Evolutionary conservation across 2,888 invertebrate species (phyloP), one percentile per base, ranked within the genome.

Genomic region (Trichopria drosophilae): DNA sequence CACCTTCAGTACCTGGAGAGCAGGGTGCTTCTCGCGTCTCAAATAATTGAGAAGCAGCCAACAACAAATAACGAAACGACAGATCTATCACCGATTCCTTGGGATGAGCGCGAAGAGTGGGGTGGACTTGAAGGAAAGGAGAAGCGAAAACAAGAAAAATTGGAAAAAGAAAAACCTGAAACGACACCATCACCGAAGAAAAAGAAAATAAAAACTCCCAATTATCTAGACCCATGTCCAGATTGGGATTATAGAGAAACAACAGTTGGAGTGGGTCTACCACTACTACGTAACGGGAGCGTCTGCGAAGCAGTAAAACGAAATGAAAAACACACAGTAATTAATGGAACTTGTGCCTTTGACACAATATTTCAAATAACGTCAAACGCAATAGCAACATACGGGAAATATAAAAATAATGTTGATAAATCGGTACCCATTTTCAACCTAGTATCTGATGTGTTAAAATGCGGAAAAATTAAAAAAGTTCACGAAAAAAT

Each of bases 1-100:
- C 55, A 56, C 32, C n/a, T 42, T 9, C 15, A 36, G 22, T 56
- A 43, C 35, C 16, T 56, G 10, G 24, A 29, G 7, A 51, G 55
- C 19, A 44, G 46, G 20, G 10, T 55, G 4, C n/a, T n/a, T n/a
- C n/a, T n/a, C n/a, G n/a, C n/a, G n/a, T n/a, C n/a, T n/a, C n/a
- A n/a, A n/a, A n/a, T 42, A 42, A 36, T 40, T 46, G 15, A 34
- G 22, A 19, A 10, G 13, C 39, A n/a, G 20, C 39, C 10, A 19
- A 37, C 6, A 19, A n/a, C 23, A 37, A 22, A 16, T 12, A 10
- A 22, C 31, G 15, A 31, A n/a, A 31, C 31, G 6, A 31, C 31
- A 31, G 15, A 15, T 12, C 31, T 12, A 31, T 12, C 31, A 31
- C n/a, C n/a, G n/a, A n/a, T n/a, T n/a, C n/a, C n/a, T n/a, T n/a